Percentiles rank a stretch among this genome's conserved stretches.
Evolutionary conservation across 2,113 vertebrate genomes (phyloP).

Genomic region (Rhabdomys dilectus): DNA sequence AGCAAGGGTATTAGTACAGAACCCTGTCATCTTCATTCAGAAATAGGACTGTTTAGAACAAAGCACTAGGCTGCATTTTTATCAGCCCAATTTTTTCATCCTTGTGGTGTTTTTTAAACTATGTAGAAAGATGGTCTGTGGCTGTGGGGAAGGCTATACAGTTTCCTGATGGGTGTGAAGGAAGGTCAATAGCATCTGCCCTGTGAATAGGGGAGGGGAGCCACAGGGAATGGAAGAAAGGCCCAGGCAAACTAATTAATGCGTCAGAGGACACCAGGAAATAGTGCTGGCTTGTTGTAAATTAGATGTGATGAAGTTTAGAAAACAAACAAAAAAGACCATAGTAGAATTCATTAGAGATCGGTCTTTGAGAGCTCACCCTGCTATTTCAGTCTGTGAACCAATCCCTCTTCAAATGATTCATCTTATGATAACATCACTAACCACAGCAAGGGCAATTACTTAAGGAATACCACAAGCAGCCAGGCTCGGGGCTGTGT

Average conservation of each 20-base stretch:
- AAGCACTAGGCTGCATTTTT: constrained; percentile 23
- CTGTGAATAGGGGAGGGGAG: not conserved
- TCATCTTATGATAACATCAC: not conserved
- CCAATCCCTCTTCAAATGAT: not conserved
- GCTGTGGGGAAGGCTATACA: not conserved
- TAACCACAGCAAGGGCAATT: not conserved
- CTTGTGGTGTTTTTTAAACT: not conserved
- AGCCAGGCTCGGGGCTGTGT: not conserved
- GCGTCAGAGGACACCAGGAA: not conserved
- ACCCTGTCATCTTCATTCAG: constrained; percentile 49
- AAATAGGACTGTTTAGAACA: constrained; percentile 19
- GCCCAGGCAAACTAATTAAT: not conserved
- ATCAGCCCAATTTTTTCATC: not conserved
- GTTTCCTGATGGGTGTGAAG: not conserved
- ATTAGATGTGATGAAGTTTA: constrained; percentile 52
- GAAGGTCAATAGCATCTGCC: not conserved
- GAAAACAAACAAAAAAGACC: constrained; percentile 27
- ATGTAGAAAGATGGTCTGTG: not conserved
- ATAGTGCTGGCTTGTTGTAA: not conserved
- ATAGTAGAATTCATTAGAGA: not conserved
- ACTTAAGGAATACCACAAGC: not conserved
- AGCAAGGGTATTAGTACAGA: constrained; percentile 6
- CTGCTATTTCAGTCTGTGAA: not conserved
- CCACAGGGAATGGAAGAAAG: not conserved
- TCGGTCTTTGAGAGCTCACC: not conserved